Base-by-base conservation (phyloP, 2,888 invertebrate species). In the Caenorhabditis virilis region DNA sequence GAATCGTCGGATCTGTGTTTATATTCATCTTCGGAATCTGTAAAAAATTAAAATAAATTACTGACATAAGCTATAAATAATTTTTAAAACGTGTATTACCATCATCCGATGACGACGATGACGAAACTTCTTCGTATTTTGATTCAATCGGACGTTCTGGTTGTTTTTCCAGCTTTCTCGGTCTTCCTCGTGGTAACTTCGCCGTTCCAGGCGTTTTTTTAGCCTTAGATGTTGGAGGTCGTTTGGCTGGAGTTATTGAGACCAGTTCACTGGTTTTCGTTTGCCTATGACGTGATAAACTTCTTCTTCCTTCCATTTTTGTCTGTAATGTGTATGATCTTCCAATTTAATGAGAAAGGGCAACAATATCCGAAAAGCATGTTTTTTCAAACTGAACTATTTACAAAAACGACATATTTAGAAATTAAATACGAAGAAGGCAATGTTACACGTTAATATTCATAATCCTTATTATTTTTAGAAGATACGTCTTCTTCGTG, bases 141-240 rank as follows among this genome's bases (percentile, higher is more conserved):
- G 2, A 13, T 20, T 20, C 3, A 16, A 13, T 39, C 22, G 3
- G 20, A 7, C 20, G 39, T 5, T 20, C 20, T 20, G 39, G 42
- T 22, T 22, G 42, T 25, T 13, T 20, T 38, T 23, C 42, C 7
- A 6, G 23, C 42, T 42, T 23, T 39, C 13, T 9, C 9, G 22
- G n/a, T 9, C 23, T 42, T 18, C 36, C n/a, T 5, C 4, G 39
- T 5, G 22, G 4, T 5, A 16, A 11, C 39, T 9, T 16, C 11
- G 15, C 11, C 13, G 3, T 20, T 13, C 39, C 18, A n/a, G 39
- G 5, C 33, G 15, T 2, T 33, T 47, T 23, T 15, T 15, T 20
- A 47, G 26, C 39, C 45, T 53, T 38, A 22, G 9, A 5, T 38
- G 7, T 26, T 16, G 54, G 47, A 2, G 38, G 38, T 16, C 41